Evolutionary conservation across 2,797 vertebrate genomes (phyloP), one percentile per base, ranked within the genome.

Genomic region (Tokudaia tokunoshimensis): DNA sequence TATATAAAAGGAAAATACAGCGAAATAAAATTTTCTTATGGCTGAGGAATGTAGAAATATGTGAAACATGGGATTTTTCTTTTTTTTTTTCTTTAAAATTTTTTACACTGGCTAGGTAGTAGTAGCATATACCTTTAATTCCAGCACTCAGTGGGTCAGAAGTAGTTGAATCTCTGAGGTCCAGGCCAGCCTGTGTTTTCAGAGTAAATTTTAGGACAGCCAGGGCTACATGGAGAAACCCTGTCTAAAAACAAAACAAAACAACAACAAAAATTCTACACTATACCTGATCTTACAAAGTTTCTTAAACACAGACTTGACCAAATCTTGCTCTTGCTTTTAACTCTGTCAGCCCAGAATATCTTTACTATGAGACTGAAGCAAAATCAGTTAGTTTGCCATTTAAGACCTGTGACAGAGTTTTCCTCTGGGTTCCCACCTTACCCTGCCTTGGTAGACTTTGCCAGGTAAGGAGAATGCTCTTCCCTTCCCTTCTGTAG

Each of bases 241-340:
- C 41, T 74, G n/a, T 41, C 72, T 44, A 3, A 24, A 75, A 75
- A 41, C 17, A 75, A 75, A 22, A 75, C 8, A 24, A 74, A 75
- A 41, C 17, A 75, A 75, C 41, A 75, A 44, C 22, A 26, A 44
- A 44, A 75, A 26, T 41, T 44, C 20, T 88, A 6, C 9, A 52
- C 89, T 82, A 6, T 94, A 75, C n/a, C 26, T 89, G n/a, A 61
- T 92, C 24, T 89, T 88, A 82, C 1, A 79, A 67, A 14, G 24
- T 94, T 31, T 26, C 52, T 89, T 93, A 86, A 93, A 81, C 91
- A 44, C 14, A 95, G 61, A 80, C 91, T 72, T 96, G 17, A 91
- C 29, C 44, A 37, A 63, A 44, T 90, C 80, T 80, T 92, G 95
- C 55, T 59, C 94, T 92, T 95, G 76, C 80, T 79, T 97, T 65